Evolutionary conservation across 2,888 invertebrate genomes (phyloP).

Genomic region (Poecilobothrus nobilitatus): DNA sequence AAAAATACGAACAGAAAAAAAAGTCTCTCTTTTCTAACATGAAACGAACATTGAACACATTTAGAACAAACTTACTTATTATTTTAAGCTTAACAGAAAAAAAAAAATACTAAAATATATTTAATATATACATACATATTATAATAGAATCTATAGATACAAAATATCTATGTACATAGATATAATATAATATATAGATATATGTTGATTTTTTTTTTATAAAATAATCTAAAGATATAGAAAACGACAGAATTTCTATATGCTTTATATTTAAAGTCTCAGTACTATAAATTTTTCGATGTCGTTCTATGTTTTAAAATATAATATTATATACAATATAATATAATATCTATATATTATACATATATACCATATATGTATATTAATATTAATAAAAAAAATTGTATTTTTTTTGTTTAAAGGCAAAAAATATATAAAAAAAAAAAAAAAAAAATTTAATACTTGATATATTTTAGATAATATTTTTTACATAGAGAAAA

Average conservation of each 20-base stretch:
- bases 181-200: not conserved
- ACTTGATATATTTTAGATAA: slow-evolving; percentile 1
- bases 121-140: not conserved
- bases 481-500: not conserved
- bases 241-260: slow-evolving; percentile 4
- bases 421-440: not conserved
- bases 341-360: not conserved
- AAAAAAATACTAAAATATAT: not conserved
- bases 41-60: not conserved
- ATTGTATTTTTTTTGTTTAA: not conserved
- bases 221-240: not conserved
- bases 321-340: not conserved
- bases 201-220: too few relatives aligned
- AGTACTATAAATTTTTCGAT: slow-evolving; percentile 2
- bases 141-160: not conserved
- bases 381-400: not conserved
- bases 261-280: not conserved
- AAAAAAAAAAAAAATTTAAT: not conserved
- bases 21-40: not conserved
- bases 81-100: not conserved
- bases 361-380: not conserved
- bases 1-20: not conserved
- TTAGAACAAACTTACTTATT: slow-evolving; percentile 4
- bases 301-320: not conserved
- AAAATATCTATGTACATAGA: too few relatives aligned